Conservation (phyloP, 2,797 vertebrate genomes). For the Sylvia borin region DNA sequence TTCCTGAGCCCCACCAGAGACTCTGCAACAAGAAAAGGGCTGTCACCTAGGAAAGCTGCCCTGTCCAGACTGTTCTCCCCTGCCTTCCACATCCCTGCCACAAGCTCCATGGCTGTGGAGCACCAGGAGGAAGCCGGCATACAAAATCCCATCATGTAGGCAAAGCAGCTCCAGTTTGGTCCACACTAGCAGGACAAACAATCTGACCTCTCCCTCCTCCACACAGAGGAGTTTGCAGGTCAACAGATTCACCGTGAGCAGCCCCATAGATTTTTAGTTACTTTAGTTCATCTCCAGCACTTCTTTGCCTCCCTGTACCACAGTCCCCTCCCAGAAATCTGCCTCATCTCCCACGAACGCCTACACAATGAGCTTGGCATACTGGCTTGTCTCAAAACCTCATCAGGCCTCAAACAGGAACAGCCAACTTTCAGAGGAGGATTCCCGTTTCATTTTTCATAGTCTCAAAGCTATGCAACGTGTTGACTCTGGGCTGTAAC, state of each 20-base stretch:
- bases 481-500: neutral
- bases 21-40: neutral
- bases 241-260: neutral
- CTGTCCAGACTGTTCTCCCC: neutral
- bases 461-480: neutral
- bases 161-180: neutral
- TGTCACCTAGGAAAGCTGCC: neutral
- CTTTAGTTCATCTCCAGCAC: neutral
- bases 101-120: fast-evolving
- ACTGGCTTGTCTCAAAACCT: conserved; percentile 11
- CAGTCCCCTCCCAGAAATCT: neutral
- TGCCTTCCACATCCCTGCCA: neutral
- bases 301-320: neutral
- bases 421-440: neutral
- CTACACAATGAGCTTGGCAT: neutral
- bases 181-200: fast-evolving
- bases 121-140: neutral
- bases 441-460: neutral
- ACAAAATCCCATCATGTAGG: fast-evolving
- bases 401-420: neutral
- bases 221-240: fast-evolving
- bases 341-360: neutral
- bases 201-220: neutral
- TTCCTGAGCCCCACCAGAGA: neutral
- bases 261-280: neutral